Conservation (phyloP, 2,888 invertebrate species). For the Melikaiella ostensackeni region DNA sequence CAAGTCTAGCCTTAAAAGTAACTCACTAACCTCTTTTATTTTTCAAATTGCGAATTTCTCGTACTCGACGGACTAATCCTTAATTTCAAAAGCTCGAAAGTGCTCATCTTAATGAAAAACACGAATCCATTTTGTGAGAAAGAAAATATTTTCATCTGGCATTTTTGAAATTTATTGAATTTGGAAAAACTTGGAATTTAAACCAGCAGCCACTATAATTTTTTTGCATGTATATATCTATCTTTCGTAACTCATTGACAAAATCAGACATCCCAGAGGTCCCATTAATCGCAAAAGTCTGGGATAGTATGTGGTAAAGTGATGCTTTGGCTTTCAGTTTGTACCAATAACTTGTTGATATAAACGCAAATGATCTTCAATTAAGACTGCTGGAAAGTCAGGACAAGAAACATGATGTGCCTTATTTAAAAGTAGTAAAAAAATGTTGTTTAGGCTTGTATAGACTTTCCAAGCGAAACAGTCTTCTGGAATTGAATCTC, state of each 20-base stretch:
- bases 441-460: no score
- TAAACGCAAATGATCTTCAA: not conserved
- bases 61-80: no score
- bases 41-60: no score
- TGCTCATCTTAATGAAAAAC: not conserved
- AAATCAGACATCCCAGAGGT: conserved; percentile 5
- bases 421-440: no score
- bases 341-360: not conserved
- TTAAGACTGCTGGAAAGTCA: not conserved
- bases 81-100: not conserved
- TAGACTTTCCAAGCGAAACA: no score
- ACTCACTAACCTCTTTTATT: no score
- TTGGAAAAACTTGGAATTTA: not conserved
- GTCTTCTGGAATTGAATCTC: no score
- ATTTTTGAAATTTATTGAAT: not conserved
- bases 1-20: no score
- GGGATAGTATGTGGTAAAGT: conserved; percentile 38
- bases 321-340: conserved; percentile 41
- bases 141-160: not conserved
- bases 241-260: conserved; percentile 38
- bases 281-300: conserved; percentile 36
- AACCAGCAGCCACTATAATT: not conserved
- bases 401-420: not conserved
- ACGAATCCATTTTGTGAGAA: not conserved
- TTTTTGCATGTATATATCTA: not conserved